Evolutionary conservation across 2,888 invertebrate species (phyloP).

Genomic region (Drosophila ezoana): DNA sequence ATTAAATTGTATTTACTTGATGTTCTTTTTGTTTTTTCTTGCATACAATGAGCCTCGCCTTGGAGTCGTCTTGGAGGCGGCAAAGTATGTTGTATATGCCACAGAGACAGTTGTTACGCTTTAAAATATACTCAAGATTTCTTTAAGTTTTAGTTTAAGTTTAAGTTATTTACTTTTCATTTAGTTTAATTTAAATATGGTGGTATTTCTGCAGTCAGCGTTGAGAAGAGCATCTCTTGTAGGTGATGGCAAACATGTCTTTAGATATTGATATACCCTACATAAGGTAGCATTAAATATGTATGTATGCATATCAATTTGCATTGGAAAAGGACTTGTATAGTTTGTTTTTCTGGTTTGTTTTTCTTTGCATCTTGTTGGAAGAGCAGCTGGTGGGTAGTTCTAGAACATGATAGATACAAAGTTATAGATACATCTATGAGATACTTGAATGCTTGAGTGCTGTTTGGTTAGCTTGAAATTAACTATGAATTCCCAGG

Average conservation of each 20-base stretch:
- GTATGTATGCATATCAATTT: conserved; percentile 23
- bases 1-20: conserved; percentile 51
- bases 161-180: conserved; percentile 47
- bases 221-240: conserved; percentile 81
- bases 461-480: conserved; percentile 27
- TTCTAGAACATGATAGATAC: conserved; percentile 49
- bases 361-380: conserved; percentile 52
- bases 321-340: conserved; percentile 40
- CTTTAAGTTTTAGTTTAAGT: conserved; percentile 37
- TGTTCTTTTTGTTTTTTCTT: conserved; percentile 18
- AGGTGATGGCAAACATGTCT: conserved; percentile 75
- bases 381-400: conserved; percentile 77
- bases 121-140: conserved; percentile 66
- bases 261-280: conserved; percentile 37
- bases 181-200: conserved; percentile 68
- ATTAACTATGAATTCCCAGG: conserved; percentile 30
- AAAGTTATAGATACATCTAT: conserved; percentile 33
- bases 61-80: conserved; percentile 40
- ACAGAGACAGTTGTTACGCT: conserved; percentile 57
- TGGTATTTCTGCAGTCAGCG: conserved; percentile 84
- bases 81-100: conserved; percentile 24
- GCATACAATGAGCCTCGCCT: conserved; percentile 60
- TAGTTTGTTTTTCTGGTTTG: conserved; percentile 17
- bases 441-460: conserved; percentile 21
- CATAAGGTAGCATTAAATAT: conserved; percentile 16